Evolutionary conservation across 2,797 vertebrate species (phyloP).

Genomic region (Vipera latastei): DNA sequence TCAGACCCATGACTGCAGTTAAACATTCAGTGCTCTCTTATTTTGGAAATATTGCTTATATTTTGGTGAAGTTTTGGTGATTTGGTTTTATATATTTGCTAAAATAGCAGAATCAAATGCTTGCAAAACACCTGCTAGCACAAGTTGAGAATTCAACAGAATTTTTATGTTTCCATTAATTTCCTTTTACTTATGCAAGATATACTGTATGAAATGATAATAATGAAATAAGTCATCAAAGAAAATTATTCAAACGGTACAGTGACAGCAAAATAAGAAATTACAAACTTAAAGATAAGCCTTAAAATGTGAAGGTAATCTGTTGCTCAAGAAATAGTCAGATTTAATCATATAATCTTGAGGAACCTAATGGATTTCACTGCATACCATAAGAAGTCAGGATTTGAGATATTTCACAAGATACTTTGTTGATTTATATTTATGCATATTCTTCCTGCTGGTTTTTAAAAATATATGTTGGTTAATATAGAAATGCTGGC

Average conservation of each 20-base stretch:
- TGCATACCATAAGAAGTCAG: neutral
- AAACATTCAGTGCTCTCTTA: neutral
- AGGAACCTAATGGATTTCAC: neutral
- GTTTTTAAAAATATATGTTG: neutral
- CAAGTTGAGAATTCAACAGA: neutral
- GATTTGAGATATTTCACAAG: neutral
- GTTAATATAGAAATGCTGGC: neutral
- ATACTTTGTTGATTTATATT: neutral
- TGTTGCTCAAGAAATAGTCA: neutral
- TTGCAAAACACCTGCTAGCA: neutral
- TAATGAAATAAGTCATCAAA: neutral
- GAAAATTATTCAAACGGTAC: neutral
- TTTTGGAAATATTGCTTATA: rapidly evolving
- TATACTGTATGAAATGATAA: neutral
- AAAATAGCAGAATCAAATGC: rapidly evolving
- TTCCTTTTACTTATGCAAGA: neutral
- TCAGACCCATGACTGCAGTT: neutral
- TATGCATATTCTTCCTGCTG: neutral
- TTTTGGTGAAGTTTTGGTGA: neutral
- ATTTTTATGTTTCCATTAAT: neutral
- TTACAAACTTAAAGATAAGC: neutral
- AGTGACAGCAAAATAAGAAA: neutral
- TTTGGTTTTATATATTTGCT: neutral
- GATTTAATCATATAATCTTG: neutral
- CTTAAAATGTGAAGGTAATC: neutral